A percentile compares a stretch with the other conserved stretches of the same genome.
Conservation (phyloP, 2,113 vertebrate genomes). For the Heteronetta atricapilla region DNA sequence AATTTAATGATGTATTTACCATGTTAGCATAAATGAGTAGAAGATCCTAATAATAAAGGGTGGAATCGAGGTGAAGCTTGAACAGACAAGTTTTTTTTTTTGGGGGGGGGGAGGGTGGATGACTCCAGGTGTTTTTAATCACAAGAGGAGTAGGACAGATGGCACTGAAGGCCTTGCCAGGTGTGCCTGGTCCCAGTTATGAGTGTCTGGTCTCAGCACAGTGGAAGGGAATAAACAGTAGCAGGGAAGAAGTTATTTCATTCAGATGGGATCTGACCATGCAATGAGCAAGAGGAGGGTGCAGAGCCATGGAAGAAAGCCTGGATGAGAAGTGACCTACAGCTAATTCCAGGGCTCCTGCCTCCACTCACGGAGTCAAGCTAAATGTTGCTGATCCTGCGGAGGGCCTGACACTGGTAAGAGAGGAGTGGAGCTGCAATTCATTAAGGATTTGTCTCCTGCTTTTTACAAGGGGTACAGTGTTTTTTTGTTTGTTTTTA, state of each 20-base stretch:
- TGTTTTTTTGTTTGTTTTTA: no score
- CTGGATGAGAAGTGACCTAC: not conserved
- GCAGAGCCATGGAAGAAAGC: not conserved
- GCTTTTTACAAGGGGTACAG: not conserved
- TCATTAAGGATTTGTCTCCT: not conserved
- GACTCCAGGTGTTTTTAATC: not conserved
- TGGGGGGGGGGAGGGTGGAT: not conserved
- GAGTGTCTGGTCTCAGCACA: rapidly evolving
- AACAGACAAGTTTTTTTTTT: not conserved
- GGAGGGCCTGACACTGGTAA: not conserved
- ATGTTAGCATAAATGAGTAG: not conserved
- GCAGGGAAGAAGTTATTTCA: not conserved
- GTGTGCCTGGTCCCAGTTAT: rapidly evolving
- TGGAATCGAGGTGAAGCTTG: not conserved
- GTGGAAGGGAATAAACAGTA: not conserved
- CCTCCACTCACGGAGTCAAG: not conserved
- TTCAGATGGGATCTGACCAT: not conserved
- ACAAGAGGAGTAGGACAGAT: not conserved
- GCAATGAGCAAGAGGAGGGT: not conserved
- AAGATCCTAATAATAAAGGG: not conserved
- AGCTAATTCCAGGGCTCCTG: not conserved
- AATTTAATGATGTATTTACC: not conserved
- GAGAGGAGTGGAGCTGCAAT: not conserved
- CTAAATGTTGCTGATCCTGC: not conserved
- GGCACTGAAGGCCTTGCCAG: not conserved